Evolutionary conservation across 2,113 vertebrate species (phyloP), one percentile per base, ranked within the genome.

Genomic region (Equus przewalskii): DNA sequence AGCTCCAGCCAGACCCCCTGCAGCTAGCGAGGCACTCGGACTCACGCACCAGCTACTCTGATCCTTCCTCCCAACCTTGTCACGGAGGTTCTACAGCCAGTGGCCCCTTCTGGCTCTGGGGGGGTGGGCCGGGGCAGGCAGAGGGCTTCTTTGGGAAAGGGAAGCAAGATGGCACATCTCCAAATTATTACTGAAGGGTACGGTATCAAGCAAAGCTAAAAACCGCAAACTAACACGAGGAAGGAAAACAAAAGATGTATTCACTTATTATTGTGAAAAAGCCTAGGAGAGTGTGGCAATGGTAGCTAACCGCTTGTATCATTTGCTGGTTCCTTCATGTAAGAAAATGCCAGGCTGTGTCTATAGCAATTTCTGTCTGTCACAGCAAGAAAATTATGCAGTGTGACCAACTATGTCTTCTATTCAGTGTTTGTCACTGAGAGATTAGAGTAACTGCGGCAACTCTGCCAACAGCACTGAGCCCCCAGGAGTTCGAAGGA

Each of bases 61-160:
- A 46, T 4, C 3, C 1, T 12, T 14, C 12, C 41, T 70, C 15
- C 3, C 22, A 4, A 2, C 13, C 24, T 44, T 0, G 12, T 14
- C 49, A 14, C 8, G 7, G 26, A 18, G 4, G 51, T 41, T 54
- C 65, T 44, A 28, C 62, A 79, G 21, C 44, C 28, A 18, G 30
- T 5, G 49, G 67, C 10, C 41, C 36, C 54, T 56, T 16, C 33
- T 0, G 6, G 51, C 51, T 16, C 41, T 2, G 10, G 7, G 10
- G 7, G n/a, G 5, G 22, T 30, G 15, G 6, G 0, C 3, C 2
- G 2, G 87, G 28, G 60, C 3, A 30, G 30, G 73, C 56, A 58
- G 46, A 73, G 30, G 33, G 30, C 62, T 44, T 70, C 30, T 24
- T 33, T 9, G 12, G 15, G 16, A 64, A 82, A 26, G 70, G 12